Evolutionary conservation across 35 echinoderm and acorn worm genomes (phyloP).

Genomic region (Patiria miniata): DNA sequence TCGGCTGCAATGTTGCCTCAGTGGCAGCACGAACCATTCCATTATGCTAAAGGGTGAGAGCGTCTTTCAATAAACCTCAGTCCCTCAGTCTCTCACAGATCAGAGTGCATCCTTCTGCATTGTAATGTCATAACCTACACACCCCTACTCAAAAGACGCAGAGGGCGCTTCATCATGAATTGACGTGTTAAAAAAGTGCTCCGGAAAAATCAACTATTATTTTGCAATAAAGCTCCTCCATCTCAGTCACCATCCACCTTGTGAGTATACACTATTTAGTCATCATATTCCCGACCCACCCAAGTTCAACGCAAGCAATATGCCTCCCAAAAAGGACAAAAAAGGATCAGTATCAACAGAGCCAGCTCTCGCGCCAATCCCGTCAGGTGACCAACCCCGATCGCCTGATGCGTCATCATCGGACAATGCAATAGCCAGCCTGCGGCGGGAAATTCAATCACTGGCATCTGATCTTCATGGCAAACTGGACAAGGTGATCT

Average conservation of each 20-base stretch:
- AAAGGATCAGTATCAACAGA: background rate
- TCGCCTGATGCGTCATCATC: constrained; percentile 5
- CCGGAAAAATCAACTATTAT: background rate
- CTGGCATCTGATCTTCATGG: background rate
- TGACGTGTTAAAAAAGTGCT: background rate
- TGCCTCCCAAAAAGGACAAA: constrained; percentile 6
- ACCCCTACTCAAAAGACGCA: no score
- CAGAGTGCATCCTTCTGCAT: no score
- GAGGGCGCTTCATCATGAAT: no score
- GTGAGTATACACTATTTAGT: background rate
- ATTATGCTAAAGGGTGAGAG: no score
- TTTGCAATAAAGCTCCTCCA: background rate
- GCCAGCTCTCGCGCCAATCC: background rate
- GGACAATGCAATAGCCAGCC: background rate
- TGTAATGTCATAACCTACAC: no score
- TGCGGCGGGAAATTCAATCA: background rate
- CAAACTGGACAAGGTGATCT: constrained; percentile 17
- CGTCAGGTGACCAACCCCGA: constrained; percentile 1
- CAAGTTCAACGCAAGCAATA: background rate
- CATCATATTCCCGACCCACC: background rate
- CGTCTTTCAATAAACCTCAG: no score
- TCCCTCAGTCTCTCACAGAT: no score
- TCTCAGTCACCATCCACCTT: background rate
- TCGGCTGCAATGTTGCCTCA: no score
- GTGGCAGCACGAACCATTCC: no score